Evolutionary conservation across 2,888 invertebrate species (phyloP).

Genomic region (Hirtodrosophila alboralis): DNA sequence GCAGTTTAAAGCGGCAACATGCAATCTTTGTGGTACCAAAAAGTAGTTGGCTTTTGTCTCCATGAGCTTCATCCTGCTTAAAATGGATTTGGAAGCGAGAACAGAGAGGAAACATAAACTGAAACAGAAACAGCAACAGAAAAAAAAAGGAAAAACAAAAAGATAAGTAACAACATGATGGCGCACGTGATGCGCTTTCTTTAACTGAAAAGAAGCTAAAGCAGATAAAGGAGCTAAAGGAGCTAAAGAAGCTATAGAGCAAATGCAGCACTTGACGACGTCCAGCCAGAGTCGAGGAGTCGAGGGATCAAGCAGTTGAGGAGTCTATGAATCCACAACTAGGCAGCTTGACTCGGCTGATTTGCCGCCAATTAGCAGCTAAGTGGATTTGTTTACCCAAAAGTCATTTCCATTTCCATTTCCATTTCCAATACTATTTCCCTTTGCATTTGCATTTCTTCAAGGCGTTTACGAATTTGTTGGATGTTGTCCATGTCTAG

Average conservation of each 20-base stretch:
- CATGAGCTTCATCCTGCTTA: conserved; percentile 32
- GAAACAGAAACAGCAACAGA: conserved; percentile 12
- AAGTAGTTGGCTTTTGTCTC: conserved; percentile 21
- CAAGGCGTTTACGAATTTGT: background rate
- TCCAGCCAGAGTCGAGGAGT: conserved; percentile 5
- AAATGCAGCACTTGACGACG: conserved; percentile 16
- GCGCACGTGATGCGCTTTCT: conserved; percentile 59
- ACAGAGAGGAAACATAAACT: conserved; percentile 17
- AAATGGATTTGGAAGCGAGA: conserved; percentile 66
- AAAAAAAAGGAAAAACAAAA: conserved; percentile 43
- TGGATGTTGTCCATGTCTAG: conserved; percentile 16
- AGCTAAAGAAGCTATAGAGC: no score
- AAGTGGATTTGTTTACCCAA: conserved; percentile 70
- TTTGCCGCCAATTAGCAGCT: conserved; percentile 77
- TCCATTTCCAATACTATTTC: conserved; percentile 20
- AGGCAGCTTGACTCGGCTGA: conserved; percentile 48
- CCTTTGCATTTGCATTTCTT: no score
- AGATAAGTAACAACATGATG: conserved; percentile 65
- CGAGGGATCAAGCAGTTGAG: conserved; percentile 20
- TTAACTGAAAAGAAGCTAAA: conserved; percentile 5
- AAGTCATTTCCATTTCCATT: conserved; percentile 48
- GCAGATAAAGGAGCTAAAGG: conserved; percentile 7
- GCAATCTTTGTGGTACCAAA: conserved; percentile 19
- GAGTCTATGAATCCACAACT: conserved; percentile 11
- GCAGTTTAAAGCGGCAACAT: conserved; percentile 36